Conservation (phyloP, 2,797 vertebrate genomes). For the Sus cebifrons region DNA sequence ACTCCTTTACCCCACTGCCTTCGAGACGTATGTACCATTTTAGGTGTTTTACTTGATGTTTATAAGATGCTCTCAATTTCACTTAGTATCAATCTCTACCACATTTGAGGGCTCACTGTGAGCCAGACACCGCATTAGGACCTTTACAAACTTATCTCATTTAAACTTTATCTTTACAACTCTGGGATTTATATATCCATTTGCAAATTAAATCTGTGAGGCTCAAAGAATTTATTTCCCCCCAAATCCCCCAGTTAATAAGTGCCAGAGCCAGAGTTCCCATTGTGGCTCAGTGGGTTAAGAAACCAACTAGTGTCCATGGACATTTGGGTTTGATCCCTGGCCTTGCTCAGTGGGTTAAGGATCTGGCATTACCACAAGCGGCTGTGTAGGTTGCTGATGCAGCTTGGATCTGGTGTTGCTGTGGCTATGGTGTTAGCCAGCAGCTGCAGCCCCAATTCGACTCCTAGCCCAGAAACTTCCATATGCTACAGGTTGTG, state of each 20-base stretch:
- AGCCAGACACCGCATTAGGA: background rate
- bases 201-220: background rate
- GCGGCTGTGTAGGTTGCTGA: too few species aligned
- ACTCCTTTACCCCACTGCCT: background rate
- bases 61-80: background rate
- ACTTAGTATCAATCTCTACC: background rate
- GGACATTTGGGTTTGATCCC: too few species aligned
- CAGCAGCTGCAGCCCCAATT: too few species aligned
- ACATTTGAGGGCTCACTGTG: background rate
- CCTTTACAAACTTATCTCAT: background rate
- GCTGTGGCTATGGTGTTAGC: too few species aligned
- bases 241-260: background rate
- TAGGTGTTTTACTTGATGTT: background rate
- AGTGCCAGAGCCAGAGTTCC: background rate
- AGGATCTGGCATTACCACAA: too few species aligned
- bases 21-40: background rate
- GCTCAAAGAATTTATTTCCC: background rate
- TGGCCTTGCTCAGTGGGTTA: too few species aligned
- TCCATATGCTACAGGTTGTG: too few species aligned
- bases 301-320: too few species aligned
- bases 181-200: background rate
- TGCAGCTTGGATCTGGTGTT: too few species aligned
- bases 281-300: too few species aligned
- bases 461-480: too few species aligned
- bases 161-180: background rate